Conservation (phyloP, 23 tunicate species). For the Oikopleura albicans region DNA sequence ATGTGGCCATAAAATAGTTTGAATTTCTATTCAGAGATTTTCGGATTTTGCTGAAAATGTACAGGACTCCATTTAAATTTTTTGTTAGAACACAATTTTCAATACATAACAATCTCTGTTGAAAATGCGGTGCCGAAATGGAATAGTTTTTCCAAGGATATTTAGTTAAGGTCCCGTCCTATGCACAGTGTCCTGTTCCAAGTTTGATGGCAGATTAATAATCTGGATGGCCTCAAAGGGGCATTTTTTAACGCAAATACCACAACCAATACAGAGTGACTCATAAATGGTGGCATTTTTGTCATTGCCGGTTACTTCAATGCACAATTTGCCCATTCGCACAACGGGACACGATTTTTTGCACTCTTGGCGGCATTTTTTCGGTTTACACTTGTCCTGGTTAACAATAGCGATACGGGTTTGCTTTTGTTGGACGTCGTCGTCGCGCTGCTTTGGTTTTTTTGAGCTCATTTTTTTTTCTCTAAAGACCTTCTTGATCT, state of each 20-base stretch:
- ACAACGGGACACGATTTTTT: conserved; percentile 62
- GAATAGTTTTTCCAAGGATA: too few relatives aligned
- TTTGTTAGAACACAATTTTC: too few relatives aligned
- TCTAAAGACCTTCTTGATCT: too few relatives aligned
- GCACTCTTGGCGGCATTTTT: conserved; percentile 86
- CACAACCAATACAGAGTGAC: conserved; percentile 84
- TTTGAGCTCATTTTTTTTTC: conserved; percentile 5
- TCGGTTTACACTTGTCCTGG: conserved; percentile 72
- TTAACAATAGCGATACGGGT: conserved; percentile 79
- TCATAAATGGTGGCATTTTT: conserved; percentile 68
- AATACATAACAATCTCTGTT: too few relatives aligned
- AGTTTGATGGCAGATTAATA: conserved; percentile 69
- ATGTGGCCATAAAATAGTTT: too few relatives aligned
- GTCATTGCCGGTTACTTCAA: conserved; percentile 35
- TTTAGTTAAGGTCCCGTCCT: too few relatives aligned
- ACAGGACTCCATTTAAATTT: too few relatives aligned
- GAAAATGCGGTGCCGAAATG: too few relatives aligned
- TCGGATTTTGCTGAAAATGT: too few relatives aligned
- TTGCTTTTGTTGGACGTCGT: conserved; percentile 5
- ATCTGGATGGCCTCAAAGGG: conserved; percentile 88
- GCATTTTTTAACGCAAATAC: conserved; percentile 93
- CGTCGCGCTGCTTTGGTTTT: conserved; percentile 13
- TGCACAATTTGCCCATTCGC: conserved; percentile 85
- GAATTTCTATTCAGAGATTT: too few relatives aligned
- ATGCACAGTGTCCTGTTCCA: conserved; percentile 76